Conservation (phyloP, 2,113 vertebrate species). For the Synodontis membranacea region DNA sequence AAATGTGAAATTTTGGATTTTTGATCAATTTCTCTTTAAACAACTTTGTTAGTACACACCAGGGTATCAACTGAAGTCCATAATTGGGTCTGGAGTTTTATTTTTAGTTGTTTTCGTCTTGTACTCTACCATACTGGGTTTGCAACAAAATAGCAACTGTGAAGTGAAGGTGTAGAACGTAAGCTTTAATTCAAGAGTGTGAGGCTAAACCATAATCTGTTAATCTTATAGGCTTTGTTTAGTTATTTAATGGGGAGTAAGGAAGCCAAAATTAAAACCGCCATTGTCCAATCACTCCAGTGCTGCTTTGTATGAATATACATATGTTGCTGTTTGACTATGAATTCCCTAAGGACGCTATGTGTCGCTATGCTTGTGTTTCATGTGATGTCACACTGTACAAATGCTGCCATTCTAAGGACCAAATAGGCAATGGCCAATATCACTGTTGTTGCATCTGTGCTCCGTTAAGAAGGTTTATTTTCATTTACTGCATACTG, state of each 20-base stretch:
- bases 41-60: background rate
- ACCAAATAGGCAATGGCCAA: background rate
- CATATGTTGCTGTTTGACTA: background rate
- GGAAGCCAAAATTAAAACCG: background rate
- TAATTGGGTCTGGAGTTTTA: background rate
- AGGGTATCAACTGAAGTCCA: background rate
- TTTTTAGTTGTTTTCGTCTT: background rate
- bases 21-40: background rate
- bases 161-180: background rate
- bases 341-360: slow-evolving; percentile 21
- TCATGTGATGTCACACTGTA: background rate
- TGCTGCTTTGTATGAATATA: background rate
- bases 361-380: background rate
- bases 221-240: background rate
- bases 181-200: background rate
- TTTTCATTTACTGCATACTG: background rate
- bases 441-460: background rate
- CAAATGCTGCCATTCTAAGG: background rate
- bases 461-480: background rate
- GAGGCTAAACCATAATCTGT: background rate
- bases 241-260: background rate
- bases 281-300: background rate
- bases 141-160: background rate
- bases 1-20: background rate
- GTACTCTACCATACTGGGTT: background rate